Percentiles rank a stretch among this genome's conserved stretches.
Evolutionary conservation across 2,113 vertebrate species (phyloP).

Genomic region (Zapus hudsonius): DNA sequence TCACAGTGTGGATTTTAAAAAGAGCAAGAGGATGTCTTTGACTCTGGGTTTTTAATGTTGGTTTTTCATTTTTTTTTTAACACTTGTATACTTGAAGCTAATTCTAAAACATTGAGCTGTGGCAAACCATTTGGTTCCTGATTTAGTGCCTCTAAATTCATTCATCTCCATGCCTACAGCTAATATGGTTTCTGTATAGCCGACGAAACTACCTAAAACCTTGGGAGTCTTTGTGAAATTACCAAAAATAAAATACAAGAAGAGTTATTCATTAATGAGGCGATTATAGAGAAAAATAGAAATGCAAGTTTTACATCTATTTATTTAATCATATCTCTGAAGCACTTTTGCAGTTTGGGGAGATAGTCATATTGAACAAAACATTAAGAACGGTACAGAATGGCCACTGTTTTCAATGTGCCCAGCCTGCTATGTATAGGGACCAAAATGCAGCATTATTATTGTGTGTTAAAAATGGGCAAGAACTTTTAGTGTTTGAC

Average conservation of each 20-base stretch:
- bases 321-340: constrained; percentile 52
- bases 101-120: constrained; percentile 30
- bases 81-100: constrained; percentile 50
- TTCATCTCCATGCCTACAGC: constrained; percentile 40
- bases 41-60: constrained; percentile 45
- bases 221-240: constrained; percentile 54
- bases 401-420: neutral
- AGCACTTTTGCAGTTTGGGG: neutral
- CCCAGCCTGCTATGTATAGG: neutral
- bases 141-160: constrained; percentile 60
- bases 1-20: constrained; percentile 59
- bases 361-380: neutral
- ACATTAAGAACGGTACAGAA: neutral
- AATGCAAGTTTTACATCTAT: constrained; percentile 29
- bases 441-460: neutral
- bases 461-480: neutral
- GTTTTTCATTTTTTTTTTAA: neutral
- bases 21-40: constrained; percentile 10
- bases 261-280: constrained; percentile 53
- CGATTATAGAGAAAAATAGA: constrained; percentile 52
- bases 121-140: constrained; percentile 55
- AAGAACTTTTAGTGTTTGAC: neutral
- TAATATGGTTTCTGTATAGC: constrained; percentile 44
- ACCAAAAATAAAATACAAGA: constrained; percentile 45
- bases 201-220: neutral